Base-by-base conservation (phyloP, 2,888 invertebrate species). In the Agrotis puta region DNA sequence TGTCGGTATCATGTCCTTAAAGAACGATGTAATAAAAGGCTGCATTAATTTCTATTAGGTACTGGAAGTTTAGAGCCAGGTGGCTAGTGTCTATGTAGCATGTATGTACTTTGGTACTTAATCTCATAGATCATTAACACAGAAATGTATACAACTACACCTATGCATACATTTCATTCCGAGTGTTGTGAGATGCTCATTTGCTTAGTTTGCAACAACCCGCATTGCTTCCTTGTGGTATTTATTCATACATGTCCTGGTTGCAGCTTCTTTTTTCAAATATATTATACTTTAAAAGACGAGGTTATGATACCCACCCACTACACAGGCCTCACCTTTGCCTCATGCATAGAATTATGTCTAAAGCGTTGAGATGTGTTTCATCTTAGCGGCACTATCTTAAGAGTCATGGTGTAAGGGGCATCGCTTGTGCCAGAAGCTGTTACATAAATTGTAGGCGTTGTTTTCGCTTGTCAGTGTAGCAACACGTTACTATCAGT, bases 401-500 rank as follows among this genome's bases (percentile, higher is more conserved):
- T 74, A 71, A 75, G 53, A 75, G 70, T 54, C 77, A 81, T 73
- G 84, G 75, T 77, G 75, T 82, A 85, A 75, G 82, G 82, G 63
- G 66, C 76, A 84, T 85, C 82, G 72, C 57, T 77, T 77, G 69
- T 79, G 63, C 64, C 75, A 83, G 84, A 82, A 82, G 85, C 74
- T 71, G 82, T 93, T 93, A 92, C 90, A 91, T 93, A 93, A 93
- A 88, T 69, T 80, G 86, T 90, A 90, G 91, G 90, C 92, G 92
- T 90, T 91, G 89, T 91, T 88, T 87, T 90, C 87, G 87, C 85
- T 87, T 89, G 89, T 90, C 92, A 89, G 88, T 94, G 92, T 89
- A 90, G 93, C 91, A 93, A 93, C 86, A 84, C 87, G 81, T 92
- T 91, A 91, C 91, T 92, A 91, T 92, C 91, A 88, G 90, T 92